phyloP scores from a whole-genome alignment of 1,140 invertebrate genomes.

The Pissodes strobi region DNA sequence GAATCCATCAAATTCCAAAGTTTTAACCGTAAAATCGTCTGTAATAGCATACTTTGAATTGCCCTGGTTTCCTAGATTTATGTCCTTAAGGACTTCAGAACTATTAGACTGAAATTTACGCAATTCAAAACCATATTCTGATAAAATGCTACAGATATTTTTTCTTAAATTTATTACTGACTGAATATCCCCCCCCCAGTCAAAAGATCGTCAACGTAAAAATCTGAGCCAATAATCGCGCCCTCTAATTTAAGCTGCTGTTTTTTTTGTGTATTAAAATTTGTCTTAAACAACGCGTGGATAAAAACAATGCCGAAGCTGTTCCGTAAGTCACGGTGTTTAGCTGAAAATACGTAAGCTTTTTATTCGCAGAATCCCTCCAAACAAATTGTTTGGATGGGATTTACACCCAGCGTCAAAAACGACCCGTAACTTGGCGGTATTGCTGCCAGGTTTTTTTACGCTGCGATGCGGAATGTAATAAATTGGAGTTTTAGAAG shows the following conservation, averaged over 20 bases:
- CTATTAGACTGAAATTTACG: constrained; percentile 12
- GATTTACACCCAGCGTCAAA: constrained; percentile 38
- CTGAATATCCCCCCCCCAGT: constrained; percentile 35
- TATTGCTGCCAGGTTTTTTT: constrained; percentile 43
- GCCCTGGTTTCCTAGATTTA: no score
- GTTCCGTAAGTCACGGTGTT: constrained; percentile 54
- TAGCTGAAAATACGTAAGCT: constrained; percentile 45
- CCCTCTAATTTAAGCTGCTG: constrained; percentile 39
- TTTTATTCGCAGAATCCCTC: constrained; percentile 38
- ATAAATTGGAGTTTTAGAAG: constrained; percentile 14
- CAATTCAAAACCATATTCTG: constrained; percentile 30
- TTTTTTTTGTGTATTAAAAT: constrained; percentile 25
- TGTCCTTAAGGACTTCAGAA: background rate
- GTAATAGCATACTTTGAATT: no score
- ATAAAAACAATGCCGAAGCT: constrained; percentile 44
- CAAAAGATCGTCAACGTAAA: constrained; percentile 51
- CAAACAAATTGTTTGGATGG: constrained; percentile 46
- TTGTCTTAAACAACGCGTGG: constrained; percentile 40
- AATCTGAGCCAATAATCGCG: constrained; percentile 35
- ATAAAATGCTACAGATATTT: constrained; percentile 38
- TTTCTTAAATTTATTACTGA: constrained; percentile 8
- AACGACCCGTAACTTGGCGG: constrained; percentile 46
- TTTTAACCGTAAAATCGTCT: no score
- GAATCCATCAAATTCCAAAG: no score
- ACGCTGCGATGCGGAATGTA: constrained; percentile 54